These are phyloP conservation scores for Cheumatopsyche charites DNA, from an alignment of 1,140 invertebrate genomes.

Conservation along the genomic window DNA sequence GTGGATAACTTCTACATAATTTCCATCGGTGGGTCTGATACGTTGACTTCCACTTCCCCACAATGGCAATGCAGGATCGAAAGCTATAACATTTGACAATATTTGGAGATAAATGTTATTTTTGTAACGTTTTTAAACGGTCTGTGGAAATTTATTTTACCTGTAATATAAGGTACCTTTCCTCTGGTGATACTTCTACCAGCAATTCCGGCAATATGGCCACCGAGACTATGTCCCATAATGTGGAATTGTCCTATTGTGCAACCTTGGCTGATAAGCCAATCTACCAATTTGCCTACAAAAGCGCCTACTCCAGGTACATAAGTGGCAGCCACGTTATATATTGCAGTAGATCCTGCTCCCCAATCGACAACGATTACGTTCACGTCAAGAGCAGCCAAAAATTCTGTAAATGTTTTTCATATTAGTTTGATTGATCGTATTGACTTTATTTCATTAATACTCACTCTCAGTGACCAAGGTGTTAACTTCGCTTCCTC, in stretches of 20 bases:
- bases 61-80: slow-evolving; percentile 70
- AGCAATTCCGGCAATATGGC: slow-evolving; percentile 16
- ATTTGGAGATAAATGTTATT: not conserved
- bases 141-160: not conserved
- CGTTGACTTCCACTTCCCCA: slow-evolving; percentile 53
- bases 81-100: slow-evolving; percentile 53
- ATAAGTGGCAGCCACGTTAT: slow-evolving; percentile 9
- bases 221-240: slow-evolving; percentile 26
- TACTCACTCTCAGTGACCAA: slow-evolving; percentile 47
- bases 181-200: slow-evolving; percentile 13
- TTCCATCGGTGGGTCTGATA: slow-evolving; percentile 60
- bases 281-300: slow-evolving; percentile 17
- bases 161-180: slow-evolving; percentile 18
- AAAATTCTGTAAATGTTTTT: slow-evolving; percentile 18
- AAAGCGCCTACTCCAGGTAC: slow-evolving; percentile 9
- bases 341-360: not conserved
- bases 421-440: too few species aligned
- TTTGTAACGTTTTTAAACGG: too few species aligned
- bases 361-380: slow-evolving; percentile 28
- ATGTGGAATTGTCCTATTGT: slow-evolving; percentile 12
- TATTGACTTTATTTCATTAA: not conserved
- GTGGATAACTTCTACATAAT: slow-evolving; percentile 67
- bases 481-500: slow-evolving; percentile 16
- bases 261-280: not conserved
- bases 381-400: slow-evolving; percentile 16